phyloP scores from a whole-genome alignment of 2,113 vertebrate species.

The Ariopsis seemanni region DNA sequence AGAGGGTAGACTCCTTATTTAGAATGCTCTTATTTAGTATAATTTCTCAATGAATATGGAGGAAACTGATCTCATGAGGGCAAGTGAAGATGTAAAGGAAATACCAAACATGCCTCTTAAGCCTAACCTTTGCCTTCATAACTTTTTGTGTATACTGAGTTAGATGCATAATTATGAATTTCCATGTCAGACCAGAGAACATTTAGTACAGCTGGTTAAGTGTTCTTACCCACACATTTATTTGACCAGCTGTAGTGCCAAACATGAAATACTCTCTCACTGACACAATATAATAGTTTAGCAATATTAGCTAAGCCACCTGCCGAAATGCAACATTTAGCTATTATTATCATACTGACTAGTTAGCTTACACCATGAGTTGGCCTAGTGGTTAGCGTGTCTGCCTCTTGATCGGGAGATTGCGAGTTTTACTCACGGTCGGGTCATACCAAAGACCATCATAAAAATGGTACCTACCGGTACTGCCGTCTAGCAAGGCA shows the following conservation, averaged over 20 bases:
- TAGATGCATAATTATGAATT: neutral
- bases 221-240: neutral
- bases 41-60: neutral
- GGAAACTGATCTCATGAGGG: neutral
- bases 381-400: too few species aligned
- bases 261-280: neutral
- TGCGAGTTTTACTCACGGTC: too few species aligned
- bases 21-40: slow-evolving; percentile 13
- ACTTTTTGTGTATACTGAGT: neutral
- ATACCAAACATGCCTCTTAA: neutral
- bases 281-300: neutral
- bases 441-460: too few species aligned
- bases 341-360: neutral
- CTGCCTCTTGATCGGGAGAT: too few species aligned
- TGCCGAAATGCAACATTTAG: neutral
- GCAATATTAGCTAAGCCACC: neutral
- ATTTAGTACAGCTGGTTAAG: neutral
- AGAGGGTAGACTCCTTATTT: neutral
- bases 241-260: neutral
- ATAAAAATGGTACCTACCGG: too few species aligned
- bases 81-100: neutral
- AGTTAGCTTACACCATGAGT: neutral
- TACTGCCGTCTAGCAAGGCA: too few species aligned
- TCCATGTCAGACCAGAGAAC: neutral
- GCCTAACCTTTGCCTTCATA: neutral